phyloP scores from a whole-genome alignment of 2,888 invertebrate species.

The Trachelus stipa region DNA sequence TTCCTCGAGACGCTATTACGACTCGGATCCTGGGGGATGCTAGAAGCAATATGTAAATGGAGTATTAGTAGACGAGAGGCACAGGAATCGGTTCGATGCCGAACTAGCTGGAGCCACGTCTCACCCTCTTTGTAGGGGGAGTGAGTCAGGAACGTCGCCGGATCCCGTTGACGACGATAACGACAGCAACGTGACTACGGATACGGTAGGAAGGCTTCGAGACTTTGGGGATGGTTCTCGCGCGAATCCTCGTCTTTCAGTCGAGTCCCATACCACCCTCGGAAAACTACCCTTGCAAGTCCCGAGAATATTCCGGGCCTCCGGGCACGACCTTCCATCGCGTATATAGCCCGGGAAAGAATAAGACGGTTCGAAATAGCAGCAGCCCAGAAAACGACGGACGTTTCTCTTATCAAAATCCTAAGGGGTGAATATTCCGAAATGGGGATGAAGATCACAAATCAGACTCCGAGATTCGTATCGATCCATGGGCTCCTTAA shows the following conservation, averaged over 20 bases:
- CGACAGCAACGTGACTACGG: conserved; percentile 53
- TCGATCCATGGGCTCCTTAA: not conserved
- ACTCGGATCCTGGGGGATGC: not conserved
- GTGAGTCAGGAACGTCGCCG: conserved; percentile 20
- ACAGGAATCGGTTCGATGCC: not conserved
- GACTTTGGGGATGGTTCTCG: not conserved
- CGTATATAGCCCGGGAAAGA: not conserved
- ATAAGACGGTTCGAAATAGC: not conserved
- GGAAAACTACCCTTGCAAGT: not conserved
- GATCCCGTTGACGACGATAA: conserved; percentile 52
- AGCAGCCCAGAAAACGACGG: not conserved
- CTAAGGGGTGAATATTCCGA: not conserved
- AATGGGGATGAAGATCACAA: not conserved
- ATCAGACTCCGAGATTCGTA: not conserved
- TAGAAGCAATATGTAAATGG: conserved; percentile 38
- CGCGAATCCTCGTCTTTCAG: not conserved
- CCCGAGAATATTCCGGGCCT: not conserved
- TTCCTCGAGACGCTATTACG: conserved; percentile 45
- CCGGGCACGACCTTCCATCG: not conserved
- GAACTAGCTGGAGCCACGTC: not conserved
- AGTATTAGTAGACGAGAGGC: conserved; percentile 31
- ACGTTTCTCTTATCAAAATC: not conserved
- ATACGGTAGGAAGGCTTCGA: conserved; percentile 2
- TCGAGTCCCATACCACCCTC: not conserved
- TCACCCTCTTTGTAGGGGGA: not conserved